These are phyloP conservation scores for Sebastes baramenuke DNA, from an alignment of 2,797 vertebrate species.

Conservation along the genomic window DNA sequence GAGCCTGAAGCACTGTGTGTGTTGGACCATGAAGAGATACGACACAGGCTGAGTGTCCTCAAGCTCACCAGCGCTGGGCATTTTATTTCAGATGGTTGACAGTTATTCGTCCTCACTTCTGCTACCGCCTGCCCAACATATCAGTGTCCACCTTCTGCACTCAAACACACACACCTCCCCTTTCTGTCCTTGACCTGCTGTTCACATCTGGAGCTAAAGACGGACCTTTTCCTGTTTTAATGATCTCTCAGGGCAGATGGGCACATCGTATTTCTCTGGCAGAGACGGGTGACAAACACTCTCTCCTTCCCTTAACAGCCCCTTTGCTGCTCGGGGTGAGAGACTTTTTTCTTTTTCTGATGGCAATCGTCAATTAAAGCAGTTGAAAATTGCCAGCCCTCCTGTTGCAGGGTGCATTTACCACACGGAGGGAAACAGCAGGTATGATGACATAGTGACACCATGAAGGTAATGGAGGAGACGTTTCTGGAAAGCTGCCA, in stretches of 20 bases:
- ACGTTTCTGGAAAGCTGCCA: constrained; percentile 13
- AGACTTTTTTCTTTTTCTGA: constrained; percentile 18
- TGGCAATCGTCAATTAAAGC: constrained; percentile 47
- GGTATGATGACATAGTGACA: constrained; percentile 34
- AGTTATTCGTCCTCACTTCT: constrained; percentile 10
- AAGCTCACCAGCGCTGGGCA: neutral
- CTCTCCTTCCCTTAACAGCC: constrained; percentile 13
- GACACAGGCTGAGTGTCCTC: constrained; percentile 1
- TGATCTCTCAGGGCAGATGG: constrained; percentile 15
- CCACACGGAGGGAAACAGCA: constrained; percentile 16
- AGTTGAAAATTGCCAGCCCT: constrained; percentile 18
- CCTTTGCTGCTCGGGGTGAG: neutral
- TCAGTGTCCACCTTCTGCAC: neutral
- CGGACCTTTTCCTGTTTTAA: constrained; percentile 29
- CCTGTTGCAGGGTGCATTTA: constrained; percentile 15
- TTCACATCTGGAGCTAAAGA: constrained; percentile 30
- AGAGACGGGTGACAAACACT: constrained; percentile 18
- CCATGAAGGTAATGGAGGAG: neutral
- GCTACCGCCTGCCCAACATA: neutral
- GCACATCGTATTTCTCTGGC: constrained; percentile 16
- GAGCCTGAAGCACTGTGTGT: neutral
- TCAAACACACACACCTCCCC: neutral
- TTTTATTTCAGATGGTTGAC: constrained; percentile 12
- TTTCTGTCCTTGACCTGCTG: constrained; percentile 13
- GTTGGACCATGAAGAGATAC: neutral